phyloP scores from a whole-genome alignment of 1,140 invertebrate species.

The Meteorus sp. region DNA sequence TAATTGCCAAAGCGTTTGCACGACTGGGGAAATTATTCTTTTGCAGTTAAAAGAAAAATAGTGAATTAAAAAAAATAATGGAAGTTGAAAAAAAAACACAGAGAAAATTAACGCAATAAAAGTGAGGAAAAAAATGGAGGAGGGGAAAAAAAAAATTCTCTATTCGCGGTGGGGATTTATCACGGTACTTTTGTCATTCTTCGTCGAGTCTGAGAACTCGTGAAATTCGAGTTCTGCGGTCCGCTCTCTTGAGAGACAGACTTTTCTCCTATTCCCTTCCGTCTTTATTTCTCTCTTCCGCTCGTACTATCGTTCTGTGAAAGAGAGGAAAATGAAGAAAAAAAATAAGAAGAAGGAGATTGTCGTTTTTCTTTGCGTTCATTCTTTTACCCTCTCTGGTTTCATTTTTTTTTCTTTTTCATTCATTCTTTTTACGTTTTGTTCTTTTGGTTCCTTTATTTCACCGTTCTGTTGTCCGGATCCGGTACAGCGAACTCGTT shows the following conservation, averaged over 20 bases:
- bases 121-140: no score
- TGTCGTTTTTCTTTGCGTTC: background rate
- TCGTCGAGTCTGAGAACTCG: conserved; percentile 10
- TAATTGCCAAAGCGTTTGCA: conserved; percentile 18
- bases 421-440: background rate
- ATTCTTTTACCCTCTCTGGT: background rate
- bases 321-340: no score
- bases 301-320: no score
- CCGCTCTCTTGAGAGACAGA: conserved; percentile 1
- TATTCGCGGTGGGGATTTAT: conserved; percentile 3
- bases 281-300: conserved; percentile 2
- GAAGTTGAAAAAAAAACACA: no score
- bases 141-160: conserved; percentile 6
- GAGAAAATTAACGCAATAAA: no score
- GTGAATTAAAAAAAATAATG: no score
- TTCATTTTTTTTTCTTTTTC: background rate
- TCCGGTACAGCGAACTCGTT: conserved; percentile 14
- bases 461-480: conserved; percentile 10
- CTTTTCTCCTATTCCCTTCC: conserved; percentile 10
- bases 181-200: conserved; percentile 21
- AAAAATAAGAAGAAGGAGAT: no score
- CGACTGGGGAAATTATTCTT: conserved; percentile 21
- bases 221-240: conserved; percentile 20
- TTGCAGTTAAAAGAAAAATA: no score
- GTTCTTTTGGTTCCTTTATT: background rate